phyloP scores from a whole-genome alignment of 2,888 invertebrate species.

The Leuctra nigra region DNA sequence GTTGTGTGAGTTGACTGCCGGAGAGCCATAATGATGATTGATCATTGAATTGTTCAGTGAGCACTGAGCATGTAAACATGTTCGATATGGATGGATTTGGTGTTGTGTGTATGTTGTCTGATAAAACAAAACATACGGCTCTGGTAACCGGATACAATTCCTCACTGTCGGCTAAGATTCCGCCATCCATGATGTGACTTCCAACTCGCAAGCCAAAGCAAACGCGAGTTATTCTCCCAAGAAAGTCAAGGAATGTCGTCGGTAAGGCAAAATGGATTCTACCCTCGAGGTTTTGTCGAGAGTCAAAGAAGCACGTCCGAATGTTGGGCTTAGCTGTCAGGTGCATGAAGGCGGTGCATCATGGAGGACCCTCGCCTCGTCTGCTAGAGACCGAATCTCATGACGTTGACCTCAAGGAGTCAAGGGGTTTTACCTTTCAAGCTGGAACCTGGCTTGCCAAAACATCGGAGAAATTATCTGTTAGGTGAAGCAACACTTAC shows the following conservation, averaged over 20 bases:
- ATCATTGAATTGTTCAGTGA: slow-evolving; percentile 7
- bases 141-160: slow-evolving; percentile 6
- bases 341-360: background rate
- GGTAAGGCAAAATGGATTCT: slow-evolving; percentile 15
- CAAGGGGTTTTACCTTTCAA: slow-evolving; percentile 2
- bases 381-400: background rate
- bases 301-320: slow-evolving; percentile 10
- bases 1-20: background rate
- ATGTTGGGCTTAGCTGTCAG: slow-evolving; percentile 3
- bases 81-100: slow-evolving; percentile 9
- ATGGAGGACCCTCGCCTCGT: background rate
- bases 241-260: slow-evolving; percentile 15
- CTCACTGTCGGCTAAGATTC: slow-evolving; percentile 4
- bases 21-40: slow-evolving; percentile 4
- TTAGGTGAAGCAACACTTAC: no score
- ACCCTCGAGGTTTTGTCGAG: slow-evolving; percentile 4
- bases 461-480: no score
- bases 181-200: slow-evolving; percentile 8
- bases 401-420: slow-evolving; percentile 3
- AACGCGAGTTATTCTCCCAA: slow-evolving; percentile 5
- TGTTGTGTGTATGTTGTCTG: background rate
- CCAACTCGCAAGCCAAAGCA: slow-evolving; percentile 3
- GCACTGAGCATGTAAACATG: slow-evolving; percentile 6
- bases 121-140: slow-evolving; percentile 8
- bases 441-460: no score